phyloP scores from a whole-genome alignment of 1,140 invertebrate genomes.

The Helicoverpa armigera region DNA sequence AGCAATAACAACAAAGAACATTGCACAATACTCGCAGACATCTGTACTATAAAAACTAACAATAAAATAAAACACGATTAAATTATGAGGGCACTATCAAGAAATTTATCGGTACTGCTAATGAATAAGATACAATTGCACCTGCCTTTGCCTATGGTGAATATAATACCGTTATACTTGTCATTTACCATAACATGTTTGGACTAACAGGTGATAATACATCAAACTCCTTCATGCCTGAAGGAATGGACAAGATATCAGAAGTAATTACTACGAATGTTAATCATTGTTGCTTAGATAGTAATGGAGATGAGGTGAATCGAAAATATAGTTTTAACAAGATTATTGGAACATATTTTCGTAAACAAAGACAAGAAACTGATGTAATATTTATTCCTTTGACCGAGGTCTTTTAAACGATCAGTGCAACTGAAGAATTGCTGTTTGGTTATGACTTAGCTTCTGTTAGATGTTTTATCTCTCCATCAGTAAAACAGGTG shows the following conservation, averaged over 20 bases:
- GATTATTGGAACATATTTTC: neutral
- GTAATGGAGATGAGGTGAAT: no score
- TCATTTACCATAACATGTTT: constrained; percentile 38
- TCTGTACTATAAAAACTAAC: constrained; percentile 14
- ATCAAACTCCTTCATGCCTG: neutral
- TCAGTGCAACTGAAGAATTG: no score
- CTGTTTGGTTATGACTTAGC: neutral
- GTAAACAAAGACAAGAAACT: neutral
- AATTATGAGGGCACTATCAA: constrained; percentile 4
- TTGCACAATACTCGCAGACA: constrained; percentile 1
- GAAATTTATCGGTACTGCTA: constrained; percentile 22
- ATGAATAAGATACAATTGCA: constrained; percentile 24
- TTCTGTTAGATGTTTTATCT: constrained; percentile 11
- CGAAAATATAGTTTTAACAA: no score
- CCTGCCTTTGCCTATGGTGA: neutral
- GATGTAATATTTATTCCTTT: neutral
- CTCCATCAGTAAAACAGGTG: constrained; percentile 18
- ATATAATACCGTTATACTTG: constrained; percentile 15
- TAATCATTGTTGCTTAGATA: neutral
- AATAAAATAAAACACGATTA: constrained; percentile 30
- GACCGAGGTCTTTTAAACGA: neutral
- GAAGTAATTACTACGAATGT: neutral
- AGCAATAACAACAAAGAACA: neutral
- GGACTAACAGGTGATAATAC: constrained; percentile 1
- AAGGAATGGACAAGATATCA: constrained; percentile 13